These are phyloP conservation scores for Geodia barretti DNA, from an alignment of 37 sponge, comb jelly and placozoan species.

Conservation along the genomic window DNA sequence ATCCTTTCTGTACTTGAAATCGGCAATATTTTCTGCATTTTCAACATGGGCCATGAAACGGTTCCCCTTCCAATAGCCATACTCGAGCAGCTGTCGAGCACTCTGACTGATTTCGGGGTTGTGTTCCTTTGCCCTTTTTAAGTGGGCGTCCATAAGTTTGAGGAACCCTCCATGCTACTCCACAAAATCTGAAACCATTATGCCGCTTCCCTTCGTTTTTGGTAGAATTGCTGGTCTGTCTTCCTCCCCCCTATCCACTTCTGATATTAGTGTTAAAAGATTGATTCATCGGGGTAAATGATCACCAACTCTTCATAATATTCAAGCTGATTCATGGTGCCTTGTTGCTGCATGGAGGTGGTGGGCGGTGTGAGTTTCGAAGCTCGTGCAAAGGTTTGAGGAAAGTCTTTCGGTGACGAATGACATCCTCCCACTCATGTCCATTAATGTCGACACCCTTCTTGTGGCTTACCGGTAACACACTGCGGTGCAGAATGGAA, in stretches of 20 bases:
- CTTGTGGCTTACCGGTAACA: conserved; percentile 13
- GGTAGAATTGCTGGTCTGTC: conserved; percentile 29
- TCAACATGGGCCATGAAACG: conserved; percentile 29
- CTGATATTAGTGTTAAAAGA: conserved; percentile 34
- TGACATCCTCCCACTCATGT: conserved; percentile 35
- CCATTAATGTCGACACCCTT: conserved; percentile 39
- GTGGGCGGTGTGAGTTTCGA: no score
- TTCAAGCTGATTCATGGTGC: no score
- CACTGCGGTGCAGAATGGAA: conserved; percentile 16
- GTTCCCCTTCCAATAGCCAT: conserved; percentile 44
- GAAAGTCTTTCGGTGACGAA: background rate
- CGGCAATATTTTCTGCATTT: conserved; percentile 28
- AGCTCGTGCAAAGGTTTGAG: conserved; percentile 2
- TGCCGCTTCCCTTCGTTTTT: conserved; percentile 42
- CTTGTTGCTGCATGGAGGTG: no score
- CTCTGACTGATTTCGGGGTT: no score
- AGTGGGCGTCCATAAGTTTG: background rate
- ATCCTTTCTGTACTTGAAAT: conserved; percentile 29
- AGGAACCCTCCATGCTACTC: conserved; percentile 26
- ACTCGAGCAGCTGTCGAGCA: conserved; percentile 30
- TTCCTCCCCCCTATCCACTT: conserved; percentile 16
- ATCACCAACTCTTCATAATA: conserved; percentile 15
- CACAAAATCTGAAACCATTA: conserved; percentile 47
- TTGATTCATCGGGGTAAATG: conserved; percentile 44
- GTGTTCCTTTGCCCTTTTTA: background rate